These are phyloP conservation scores for Stenolophus ochropezus DNA, from an alignment of 2,888 invertebrate genomes.

Conservation along the genomic window DNA sequence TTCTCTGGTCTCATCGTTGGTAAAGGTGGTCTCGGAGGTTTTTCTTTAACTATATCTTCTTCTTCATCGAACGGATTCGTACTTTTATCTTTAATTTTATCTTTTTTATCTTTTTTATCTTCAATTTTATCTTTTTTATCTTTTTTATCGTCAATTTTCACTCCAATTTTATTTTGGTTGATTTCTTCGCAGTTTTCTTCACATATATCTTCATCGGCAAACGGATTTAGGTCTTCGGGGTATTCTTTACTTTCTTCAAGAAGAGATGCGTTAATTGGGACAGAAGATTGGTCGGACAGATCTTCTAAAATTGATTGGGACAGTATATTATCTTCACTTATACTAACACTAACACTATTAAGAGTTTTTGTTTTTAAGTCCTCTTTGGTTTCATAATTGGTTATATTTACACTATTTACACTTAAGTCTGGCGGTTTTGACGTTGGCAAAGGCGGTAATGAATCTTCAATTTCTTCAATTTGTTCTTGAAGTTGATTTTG, in stretches of 20 bases:
- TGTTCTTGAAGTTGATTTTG: too few relatives aligned
- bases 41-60: constrained; percentile 71
- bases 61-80: constrained; percentile 85
- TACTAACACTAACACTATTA: neutral
- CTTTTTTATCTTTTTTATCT: constrained; percentile 27
- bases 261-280: neutral
- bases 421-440: constrained; percentile 52
- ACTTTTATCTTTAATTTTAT: too few relatives aligned
- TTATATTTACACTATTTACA: constrained; percentile 37
- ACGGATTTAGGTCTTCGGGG: constrained; percentile 89
- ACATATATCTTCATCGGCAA: constrained; percentile 84
- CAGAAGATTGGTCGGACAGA: constrained; percentile 16
- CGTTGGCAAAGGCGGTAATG: constrained; percentile 67
- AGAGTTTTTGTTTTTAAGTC: neutral
- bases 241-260: neutral
- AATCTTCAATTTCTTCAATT: constrained; percentile 41
- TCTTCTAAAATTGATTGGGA: constrained; percentile 24
- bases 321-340: constrained; percentile 5
- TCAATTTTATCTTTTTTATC: constrained; percentile 27
- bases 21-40: constrained; percentile 71
- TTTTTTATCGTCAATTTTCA: too few relatives aligned
- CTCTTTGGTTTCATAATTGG: neutral
- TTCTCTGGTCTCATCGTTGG: constrained; percentile 60
- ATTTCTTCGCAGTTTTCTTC: too few relatives aligned
- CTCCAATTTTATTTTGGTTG: too few relatives aligned